Conservation (phyloP, 2,113 vertebrate genomes). For the Entelurus aequoreus region DNA sequence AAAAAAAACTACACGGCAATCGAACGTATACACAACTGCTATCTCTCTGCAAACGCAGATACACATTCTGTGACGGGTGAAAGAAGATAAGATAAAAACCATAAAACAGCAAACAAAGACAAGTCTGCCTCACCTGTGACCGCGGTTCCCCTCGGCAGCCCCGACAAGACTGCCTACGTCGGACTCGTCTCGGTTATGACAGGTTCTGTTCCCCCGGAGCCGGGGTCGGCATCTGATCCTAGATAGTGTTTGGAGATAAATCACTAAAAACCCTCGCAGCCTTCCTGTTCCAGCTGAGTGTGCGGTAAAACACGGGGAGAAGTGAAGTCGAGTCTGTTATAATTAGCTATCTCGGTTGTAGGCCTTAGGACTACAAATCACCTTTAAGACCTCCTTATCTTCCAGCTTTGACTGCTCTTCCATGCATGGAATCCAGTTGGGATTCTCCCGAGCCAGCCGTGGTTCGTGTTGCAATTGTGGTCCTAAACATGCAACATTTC, state of each 20-base stretch:
- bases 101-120: constrained; percentile 31
- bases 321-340: background rate
- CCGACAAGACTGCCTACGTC: constrained; percentile 22
- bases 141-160: background rate
- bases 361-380: constrained; percentile 8
- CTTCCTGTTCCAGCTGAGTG: constrained; percentile 3
- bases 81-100: constrained; percentile 56
- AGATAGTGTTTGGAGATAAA: constrained; percentile 14
- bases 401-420: background rate
- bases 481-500: constrained; percentile 24
- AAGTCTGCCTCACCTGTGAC: constrained; percentile 20
- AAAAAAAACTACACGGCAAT: background rate
- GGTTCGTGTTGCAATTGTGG: constrained; percentile 45
- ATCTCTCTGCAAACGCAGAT: constrained; percentile 6
- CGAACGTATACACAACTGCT: background rate
- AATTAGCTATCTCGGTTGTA: constrained; percentile 11
- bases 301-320: background rate
- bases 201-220: constrained; percentile 14
- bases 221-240: constrained; percentile 7
- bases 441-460: constrained; percentile 24
- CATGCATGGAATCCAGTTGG: constrained; percentile 27
- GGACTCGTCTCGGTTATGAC: constrained; percentile 15
- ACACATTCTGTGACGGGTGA: constrained; percentile 12
- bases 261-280: constrained; percentile 1
- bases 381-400: constrained; percentile 10